A percentile compares a stretch with the other conserved stretches of the same genome.
Conservation (phyloP, 2,888 invertebrate genomes). For the Dysmachus trigonus region DNA sequence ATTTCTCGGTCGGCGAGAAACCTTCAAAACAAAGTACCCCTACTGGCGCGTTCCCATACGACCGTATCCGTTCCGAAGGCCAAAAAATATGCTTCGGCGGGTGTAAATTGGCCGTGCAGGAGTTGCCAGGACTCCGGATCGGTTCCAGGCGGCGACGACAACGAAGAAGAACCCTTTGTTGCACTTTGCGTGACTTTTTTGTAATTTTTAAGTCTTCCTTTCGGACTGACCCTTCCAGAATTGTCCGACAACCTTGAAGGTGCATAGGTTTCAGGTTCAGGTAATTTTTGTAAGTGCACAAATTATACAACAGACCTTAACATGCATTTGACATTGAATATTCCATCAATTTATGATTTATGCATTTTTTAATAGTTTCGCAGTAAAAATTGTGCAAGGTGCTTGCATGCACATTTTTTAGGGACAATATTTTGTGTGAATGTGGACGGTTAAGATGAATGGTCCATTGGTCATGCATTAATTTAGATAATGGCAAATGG, state of each 20-base stretch:
- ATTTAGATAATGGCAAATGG: neutral
- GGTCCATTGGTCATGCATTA: neutral
- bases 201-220: neutral
- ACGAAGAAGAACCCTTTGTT: slow-evolving; percentile 40
- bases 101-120: slow-evolving; percentile 13
- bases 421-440: neutral
- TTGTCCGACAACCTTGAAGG: neutral
- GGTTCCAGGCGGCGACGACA: neutral
- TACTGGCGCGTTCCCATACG: neutral
- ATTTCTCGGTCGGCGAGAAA: neutral
- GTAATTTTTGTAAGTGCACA: neutral
- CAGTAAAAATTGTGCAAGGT: slow-evolving; percentile 13
- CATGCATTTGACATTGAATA: neutral
- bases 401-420: neutral
- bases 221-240: slow-evolving; percentile 7
- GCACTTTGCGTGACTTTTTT: slow-evolving; percentile 18
- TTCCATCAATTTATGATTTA: slow-evolving; percentile 28
- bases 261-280: neutral
- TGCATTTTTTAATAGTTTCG: slow-evolving; percentile 9
- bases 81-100: slow-evolving; percentile 1
- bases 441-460: neutral
- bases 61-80: neutral
- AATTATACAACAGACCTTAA: neutral
- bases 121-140: neutral
- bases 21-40: neutral